These are phyloP conservation scores for Brachyptera risi DNA, from an alignment of 2,888 invertebrate species.

Conservation along the genomic window DNA sequence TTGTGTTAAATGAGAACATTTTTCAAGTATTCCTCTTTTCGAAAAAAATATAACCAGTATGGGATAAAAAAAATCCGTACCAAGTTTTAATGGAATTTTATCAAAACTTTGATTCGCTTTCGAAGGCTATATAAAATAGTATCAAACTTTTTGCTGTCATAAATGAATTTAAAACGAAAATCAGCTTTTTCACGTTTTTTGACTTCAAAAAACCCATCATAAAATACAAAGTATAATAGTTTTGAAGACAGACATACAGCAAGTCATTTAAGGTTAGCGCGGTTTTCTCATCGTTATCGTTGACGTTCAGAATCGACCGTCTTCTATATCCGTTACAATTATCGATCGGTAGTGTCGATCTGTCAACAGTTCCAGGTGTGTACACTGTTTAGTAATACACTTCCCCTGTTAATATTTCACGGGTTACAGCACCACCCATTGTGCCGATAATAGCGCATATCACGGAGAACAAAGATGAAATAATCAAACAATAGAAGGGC, in stretches of 20 bases:
- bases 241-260: neutral
- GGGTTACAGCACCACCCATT: constrained; percentile 6
- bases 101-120: neutral
- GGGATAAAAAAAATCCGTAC: too few relatives aligned
- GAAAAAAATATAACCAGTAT: too few relatives aligned
- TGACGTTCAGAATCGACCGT: too few relatives aligned
- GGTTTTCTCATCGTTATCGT: too few relatives aligned
- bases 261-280: constrained; percentile 9
- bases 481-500: constrained; percentile 22
- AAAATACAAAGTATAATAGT: constrained; percentile 10
- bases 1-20: too few relatives aligned
- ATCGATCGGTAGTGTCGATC: neutral
- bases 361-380: neutral
- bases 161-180: constrained; percentile 14
- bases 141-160: constrained; percentile 1
- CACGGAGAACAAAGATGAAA: constrained; percentile 23
- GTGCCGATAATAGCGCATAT: constrained; percentile 17
- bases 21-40: too few relatives aligned
- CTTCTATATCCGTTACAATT: too few relatives aligned
- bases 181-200: constrained; percentile 9
- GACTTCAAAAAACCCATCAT: constrained; percentile 13
- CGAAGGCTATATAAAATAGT: neutral
- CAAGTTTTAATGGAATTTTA: neutral
- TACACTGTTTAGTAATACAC: too few relatives aligned
- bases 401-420: constrained; percentile 11